Evolutionary conservation across 92 coral and sea anemone genomes (phyloP), one percentile per base, ranked within the genome.

Genomic region (Virgularia gustaviana): DNA sequence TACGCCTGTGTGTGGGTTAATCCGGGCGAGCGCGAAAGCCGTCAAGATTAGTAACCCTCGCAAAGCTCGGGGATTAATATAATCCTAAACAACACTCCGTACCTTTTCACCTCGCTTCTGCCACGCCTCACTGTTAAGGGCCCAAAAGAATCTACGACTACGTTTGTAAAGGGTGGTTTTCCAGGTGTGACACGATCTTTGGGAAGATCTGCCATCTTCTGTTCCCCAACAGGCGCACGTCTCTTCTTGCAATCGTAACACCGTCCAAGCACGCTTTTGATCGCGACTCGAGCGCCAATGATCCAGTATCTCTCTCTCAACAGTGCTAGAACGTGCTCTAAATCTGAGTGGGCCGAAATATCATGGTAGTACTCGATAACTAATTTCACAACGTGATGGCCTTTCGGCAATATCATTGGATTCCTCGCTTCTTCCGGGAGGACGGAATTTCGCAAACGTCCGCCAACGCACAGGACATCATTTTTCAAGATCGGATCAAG

Each of bases 351-450:
- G 47, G 47, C 47, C 9, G 47, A 41, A 16, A 41, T 41, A 41
- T 41, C 47, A 16, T 41, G 47, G 47, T 41, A 41, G 16, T 41
- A 16, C 16, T 41, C 47, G 47, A 41, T 41, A 8, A 41, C 9
- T 41, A 41, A 41, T 41, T 16, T 41, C 47, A 41, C 47, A 16
- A 41, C 47, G 47, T 41, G 47, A 41, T 41, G 47, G 16, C 9
- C 47, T 16, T 41, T 41, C 16, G 47, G 47, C 47, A 41, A 41
- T 41, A 41, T 16, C 16, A 41, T 16, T 41, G 47, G 47, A 16
- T 41, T 41, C 47, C 16, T 41, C 47, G 47, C 47, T 41, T 41
- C 47, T 41, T 41, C 47, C 47, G 47, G 47, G 47, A 41, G 47
- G 47, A 8, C 16, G 16, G 47, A 41, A 41, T 41, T 41, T 16